phyloP scores from a whole-genome alignment of 2,888 invertebrate species.

The Ariolimax columbianus region DNA sequence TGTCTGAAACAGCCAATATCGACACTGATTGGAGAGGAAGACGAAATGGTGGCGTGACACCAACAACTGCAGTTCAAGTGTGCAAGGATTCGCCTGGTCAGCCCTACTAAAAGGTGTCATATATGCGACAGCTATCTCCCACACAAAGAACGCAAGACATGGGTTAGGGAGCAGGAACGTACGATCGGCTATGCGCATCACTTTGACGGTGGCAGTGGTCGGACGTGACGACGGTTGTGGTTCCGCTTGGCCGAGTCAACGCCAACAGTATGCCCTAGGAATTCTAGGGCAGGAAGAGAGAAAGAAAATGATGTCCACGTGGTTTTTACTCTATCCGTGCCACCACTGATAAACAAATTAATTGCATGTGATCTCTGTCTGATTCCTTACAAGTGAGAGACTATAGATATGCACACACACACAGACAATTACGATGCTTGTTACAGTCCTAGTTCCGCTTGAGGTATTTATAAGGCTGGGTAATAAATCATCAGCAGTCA shows the following conservation, averaged over 20 bases:
- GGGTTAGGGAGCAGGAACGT: neutral
- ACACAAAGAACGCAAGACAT: neutral
- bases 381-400: too few species aligned
- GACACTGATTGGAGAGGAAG: too few species aligned
- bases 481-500: too few species aligned
- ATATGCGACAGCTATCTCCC: neutral
- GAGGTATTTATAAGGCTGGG: too few species aligned
- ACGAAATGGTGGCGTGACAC: neutral
- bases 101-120: conserved; percentile 18
- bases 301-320: neutral
- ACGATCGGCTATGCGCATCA: conserved; percentile 17
- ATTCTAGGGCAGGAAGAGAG: neutral
- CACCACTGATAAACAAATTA: neutral
- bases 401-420: too few species aligned
- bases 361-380: too few species aligned
- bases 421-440: too few species aligned
- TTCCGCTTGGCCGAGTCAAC: conserved; percentile 16
- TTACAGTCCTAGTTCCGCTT: too few species aligned
- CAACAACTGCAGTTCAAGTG: neutral
- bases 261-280: neutral
- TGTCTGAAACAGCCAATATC: neutral
- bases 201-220: conserved; percentile 16
- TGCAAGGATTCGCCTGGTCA: conserved; percentile 15
- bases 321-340: neutral
- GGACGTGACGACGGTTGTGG: conserved; percentile 38